Conservation (phyloP, 2,113 vertebrate species). For the Tragelaphus buxtoni region DNA sequence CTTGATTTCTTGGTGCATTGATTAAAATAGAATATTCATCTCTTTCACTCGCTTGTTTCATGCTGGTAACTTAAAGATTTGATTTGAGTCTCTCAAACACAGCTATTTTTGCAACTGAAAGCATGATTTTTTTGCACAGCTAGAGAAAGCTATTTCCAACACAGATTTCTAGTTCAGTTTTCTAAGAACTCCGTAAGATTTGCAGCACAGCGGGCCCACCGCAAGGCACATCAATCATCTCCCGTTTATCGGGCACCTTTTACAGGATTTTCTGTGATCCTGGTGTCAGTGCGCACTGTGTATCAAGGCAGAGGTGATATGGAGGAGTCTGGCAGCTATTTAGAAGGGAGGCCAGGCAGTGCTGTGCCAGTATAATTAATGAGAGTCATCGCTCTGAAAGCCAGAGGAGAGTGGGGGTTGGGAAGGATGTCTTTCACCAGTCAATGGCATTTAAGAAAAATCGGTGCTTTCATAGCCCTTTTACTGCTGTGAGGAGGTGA, state of each 20-base stretch:
- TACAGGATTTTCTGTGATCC: constrained; percentile 47
- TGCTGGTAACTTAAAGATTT: background rate
- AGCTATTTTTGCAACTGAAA: background rate
- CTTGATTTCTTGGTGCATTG: background rate
- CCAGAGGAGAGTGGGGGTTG: background rate
- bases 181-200: background rate
- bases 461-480: background rate
- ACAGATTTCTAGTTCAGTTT: background rate
- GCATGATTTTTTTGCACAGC: background rate
- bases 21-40: background rate
- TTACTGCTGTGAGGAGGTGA: constrained; percentile 27
- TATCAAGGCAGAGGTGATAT: constrained; percentile 36
- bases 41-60: background rate
- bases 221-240: constrained; percentile 26
- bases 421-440: constrained; percentile 52
- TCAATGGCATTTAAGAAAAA: constrained; percentile 61
- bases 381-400: constrained; percentile 19
- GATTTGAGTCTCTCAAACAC: background rate
- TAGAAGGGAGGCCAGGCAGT: constrained; percentile 19
- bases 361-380: constrained; percentile 54
- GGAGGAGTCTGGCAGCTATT: constrained; percentile 47
- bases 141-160: background rate
- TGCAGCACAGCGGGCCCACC: background rate
- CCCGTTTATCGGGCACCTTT: background rate
- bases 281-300: constrained; percentile 24